Evolutionary conservation across 2,888 invertebrate species (phyloP).

Genomic region (Eupithecia abbreviata): DNA sequence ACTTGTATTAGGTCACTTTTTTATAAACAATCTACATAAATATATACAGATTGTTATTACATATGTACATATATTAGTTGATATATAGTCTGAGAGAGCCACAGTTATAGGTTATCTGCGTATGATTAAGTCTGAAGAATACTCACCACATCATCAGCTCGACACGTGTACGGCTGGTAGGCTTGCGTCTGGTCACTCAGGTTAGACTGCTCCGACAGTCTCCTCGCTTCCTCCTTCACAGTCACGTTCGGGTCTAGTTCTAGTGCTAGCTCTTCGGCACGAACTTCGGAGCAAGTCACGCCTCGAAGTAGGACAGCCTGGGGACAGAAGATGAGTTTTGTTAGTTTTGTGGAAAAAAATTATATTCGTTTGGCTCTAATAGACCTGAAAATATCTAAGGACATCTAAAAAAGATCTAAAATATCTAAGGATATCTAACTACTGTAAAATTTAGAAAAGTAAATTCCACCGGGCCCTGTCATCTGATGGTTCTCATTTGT

Average conservation of each 20-base stretch:
- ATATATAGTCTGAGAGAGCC: not conserved
- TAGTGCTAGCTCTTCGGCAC: constrained; percentile 74
- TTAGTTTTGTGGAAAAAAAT: not conserved
- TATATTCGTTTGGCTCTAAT: not conserved
- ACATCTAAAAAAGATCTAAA: no score
- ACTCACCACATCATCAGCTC: constrained; percentile 70
- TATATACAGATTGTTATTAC: no score
- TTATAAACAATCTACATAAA: no score
- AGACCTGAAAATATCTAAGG: no score
- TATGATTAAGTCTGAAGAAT: not conserved
- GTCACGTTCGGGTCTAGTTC: constrained; percentile 77
- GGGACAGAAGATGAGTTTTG: constrained; percentile 1
- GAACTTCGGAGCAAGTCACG: constrained; percentile 78
- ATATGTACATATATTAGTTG: no score
- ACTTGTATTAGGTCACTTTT: no score
- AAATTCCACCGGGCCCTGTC: not conserved
- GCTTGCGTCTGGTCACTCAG: constrained; percentile 76
- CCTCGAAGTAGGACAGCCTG: constrained; percentile 78
- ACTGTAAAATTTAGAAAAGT: not conserved
- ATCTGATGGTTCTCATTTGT: not conserved
- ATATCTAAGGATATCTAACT: no score
- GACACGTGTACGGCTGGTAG: constrained; percentile 77
- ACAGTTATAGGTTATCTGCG: not conserved
- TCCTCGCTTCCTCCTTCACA: constrained; percentile 78
- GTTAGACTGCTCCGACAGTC: constrained; percentile 80